A percentile compares a stretch with the other conserved stretches of the same genome.
Conservation (phyloP, 2,797 vertebrate species). For the Scyliorhinus canicula region DNA sequence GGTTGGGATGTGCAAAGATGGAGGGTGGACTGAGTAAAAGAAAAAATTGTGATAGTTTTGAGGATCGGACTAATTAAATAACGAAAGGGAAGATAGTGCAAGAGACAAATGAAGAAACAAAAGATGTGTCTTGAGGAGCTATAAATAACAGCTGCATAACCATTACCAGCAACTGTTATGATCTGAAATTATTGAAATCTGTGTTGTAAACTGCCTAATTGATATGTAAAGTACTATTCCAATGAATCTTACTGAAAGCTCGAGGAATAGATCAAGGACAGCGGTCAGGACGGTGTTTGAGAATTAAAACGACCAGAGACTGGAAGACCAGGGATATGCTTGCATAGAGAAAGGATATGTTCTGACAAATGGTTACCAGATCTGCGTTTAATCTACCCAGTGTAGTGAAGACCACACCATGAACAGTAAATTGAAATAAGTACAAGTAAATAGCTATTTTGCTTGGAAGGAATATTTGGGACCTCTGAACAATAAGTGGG, state of each 20-base stretch:
- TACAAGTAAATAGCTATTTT: not conserved
- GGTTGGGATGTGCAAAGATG: not conserved
- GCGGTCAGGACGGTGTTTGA: not conserved
- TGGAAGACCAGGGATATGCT: not conserved
- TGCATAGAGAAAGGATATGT: not conserved
- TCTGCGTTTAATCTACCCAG: not conserved
- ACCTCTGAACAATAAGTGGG: not conserved
- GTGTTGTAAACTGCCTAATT: not conserved
- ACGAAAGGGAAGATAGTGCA: not conserved
- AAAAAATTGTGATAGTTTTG: not conserved
- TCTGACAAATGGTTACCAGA: not conserved
- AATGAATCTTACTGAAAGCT: not conserved
- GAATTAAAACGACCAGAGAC: not conserved
- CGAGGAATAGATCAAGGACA: not conserved
- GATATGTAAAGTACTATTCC: not conserved
- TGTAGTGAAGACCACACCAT: not conserved
- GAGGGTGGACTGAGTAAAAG: not conserved
- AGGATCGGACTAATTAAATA: not conserved
- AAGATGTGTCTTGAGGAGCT: not conserved
- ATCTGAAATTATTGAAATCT: not conserved
- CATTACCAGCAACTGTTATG: not conserved
- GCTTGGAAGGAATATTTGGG: not conserved
- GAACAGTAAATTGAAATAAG: not conserved
- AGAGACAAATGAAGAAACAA: not conserved
- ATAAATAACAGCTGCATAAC: not conserved